Base-by-base conservation (phyloP, 2,888 invertebrate species). In the Sinohyriopsis cumingii region DNA sequence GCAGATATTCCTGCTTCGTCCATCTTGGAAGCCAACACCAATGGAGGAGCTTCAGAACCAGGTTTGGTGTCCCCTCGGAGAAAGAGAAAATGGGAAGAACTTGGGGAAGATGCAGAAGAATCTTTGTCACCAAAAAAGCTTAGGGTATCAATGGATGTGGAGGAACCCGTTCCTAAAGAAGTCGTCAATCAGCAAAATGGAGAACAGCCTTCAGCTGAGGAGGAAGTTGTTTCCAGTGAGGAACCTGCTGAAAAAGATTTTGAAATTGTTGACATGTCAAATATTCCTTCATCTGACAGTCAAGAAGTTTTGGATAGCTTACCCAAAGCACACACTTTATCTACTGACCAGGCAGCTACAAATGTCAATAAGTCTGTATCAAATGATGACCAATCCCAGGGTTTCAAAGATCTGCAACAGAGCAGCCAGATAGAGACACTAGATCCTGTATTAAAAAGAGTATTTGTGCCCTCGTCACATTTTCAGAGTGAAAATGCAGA, bases 201-300 rank as follows among this genome's bases (percentile, higher is more conserved):
- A 67, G 71, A 64, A 57, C 59, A 64, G n/a, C 24, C 28, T 61
- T 57, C 53, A 24, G 66, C 59, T 60, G 59, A 59, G 45, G 68
- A 63, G 15, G 70, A 70, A 33, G 45, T 67, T 59, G 70, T 68
- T 67, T 67, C 73, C 55, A 63, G 70, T 59, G 68, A 67, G 53
- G 75, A 70, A 57, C 69, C 71, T 63, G 66, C 72, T 18, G 71
- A 65, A 56, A 78, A 84, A 55, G 86, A 86, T 28, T 86, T 79
- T 79, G 86, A 84, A 64, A 82, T 86, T 54, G 74, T 86, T 61
- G 79, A 82, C 70, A 84, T 79, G 75, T 71, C 70, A 55, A 84
- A 86, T 72, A 82, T 86, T 20, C 86, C 86, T 45, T 70, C 77
- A 53, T 65, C 81, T 33, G 77, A 84, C 64, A 85, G 86, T 69